Conservation (phyloP, 2,888 invertebrate genomes). For the Drosophila anomalipes region DNA sequence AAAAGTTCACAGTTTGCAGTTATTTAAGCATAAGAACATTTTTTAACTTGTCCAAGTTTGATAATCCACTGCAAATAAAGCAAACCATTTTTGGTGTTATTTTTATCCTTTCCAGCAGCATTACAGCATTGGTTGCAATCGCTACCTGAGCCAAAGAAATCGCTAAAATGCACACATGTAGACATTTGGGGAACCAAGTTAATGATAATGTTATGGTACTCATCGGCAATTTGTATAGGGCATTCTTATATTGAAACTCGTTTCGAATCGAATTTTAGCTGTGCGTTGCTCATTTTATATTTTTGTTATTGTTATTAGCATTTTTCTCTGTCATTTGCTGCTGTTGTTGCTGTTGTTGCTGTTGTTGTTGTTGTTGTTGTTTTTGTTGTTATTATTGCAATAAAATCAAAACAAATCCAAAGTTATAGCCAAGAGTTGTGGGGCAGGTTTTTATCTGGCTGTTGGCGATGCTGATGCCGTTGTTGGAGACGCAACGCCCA, state of each 20-base stretch:
- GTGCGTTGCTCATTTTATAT: slow-evolving; percentile 56
- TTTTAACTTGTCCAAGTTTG: background rate
- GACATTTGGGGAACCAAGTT: slow-evolving; percentile 6
- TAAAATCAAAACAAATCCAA: slow-evolving; percentile 75
- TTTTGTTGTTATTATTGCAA: slow-evolving; percentile 55
- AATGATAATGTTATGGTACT: slow-evolving; percentile 41
- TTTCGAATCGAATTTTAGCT: slow-evolving; percentile 61
- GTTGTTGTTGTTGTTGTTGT: slow-evolving; percentile 40
- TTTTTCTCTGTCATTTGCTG: slow-evolving; percentile 74
- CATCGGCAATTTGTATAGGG: slow-evolving; percentile 42
- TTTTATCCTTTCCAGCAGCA: background rate
- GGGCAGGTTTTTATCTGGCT: slow-evolving; percentile 67
- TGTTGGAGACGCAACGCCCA: slow-evolving; percentile 77
- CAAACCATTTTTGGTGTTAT: background rate
- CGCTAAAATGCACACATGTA: slow-evolving; percentile 6
- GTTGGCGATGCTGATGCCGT: slow-evolving; percentile 20
- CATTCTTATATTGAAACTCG: slow-evolving; percentile 57
- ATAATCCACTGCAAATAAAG: background rate
- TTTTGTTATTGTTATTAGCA: slow-evolving; percentile 75
- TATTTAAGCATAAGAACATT: background rate
- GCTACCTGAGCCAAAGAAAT: background rate
- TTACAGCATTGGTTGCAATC: background rate
- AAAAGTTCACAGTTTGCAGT: background rate
- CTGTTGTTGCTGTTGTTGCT: slow-evolving; percentile 37
- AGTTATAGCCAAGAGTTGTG: slow-evolving; percentile 77